These are phyloP conservation scores for Callitettix versicolor DNA, from an alignment of 1,140 invertebrate species.

Conservation along the genomic window DNA sequence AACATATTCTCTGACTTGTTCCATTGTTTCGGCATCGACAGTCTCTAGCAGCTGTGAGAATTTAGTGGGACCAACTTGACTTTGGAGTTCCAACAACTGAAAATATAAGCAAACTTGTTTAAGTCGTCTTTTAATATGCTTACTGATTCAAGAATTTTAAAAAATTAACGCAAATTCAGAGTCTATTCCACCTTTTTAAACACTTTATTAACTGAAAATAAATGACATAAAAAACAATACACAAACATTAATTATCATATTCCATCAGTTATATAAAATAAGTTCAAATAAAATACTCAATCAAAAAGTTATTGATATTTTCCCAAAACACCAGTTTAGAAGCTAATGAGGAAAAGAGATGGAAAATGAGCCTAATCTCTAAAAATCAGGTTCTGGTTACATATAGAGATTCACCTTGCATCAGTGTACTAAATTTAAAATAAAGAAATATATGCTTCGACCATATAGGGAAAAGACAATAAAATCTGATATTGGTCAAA, in stretches of 20 bases:
- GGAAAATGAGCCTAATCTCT: no score
- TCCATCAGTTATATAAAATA: not conserved
- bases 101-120: constrained; percentile 28
- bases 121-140: no score
- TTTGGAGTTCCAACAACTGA: constrained; percentile 51
- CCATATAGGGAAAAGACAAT: no score
- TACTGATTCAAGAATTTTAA: not conserved
- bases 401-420: not conserved
- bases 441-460: no score
- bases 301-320: no score
- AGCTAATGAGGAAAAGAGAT: no score
- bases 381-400: no score
- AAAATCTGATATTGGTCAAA: no score
- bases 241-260: not conserved
- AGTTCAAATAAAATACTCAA: constrained; percentile 12
- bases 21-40: constrained; percentile 47
- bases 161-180: not conserved
- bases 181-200: not conserved
- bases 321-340: no score
- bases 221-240: not conserved
- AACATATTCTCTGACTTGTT: constrained; percentile 15
- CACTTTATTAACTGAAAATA: not conserved
- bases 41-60: constrained; percentile 59
- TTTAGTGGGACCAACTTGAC: constrained; percentile 48
- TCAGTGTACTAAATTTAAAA: constrained; percentile 8